Base-by-base conservation (phyloP, 2,113 vertebrate genomes). In the Lepus europaeus region DNA sequence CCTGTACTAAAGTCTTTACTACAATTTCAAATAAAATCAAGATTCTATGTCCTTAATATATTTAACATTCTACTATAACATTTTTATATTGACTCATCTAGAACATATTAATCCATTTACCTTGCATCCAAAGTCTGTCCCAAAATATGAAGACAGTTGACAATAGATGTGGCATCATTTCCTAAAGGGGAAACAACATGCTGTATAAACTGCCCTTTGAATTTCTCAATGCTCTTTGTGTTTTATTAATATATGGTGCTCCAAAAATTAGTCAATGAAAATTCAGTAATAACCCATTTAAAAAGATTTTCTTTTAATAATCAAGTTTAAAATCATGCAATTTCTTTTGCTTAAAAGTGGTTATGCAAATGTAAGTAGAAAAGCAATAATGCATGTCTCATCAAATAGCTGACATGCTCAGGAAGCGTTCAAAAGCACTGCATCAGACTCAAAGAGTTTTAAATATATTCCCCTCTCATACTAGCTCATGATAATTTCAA, bases 61-160 rank as follows among this genome's bases (percentile, higher is more conserved):
- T 74, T 39, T 56, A 36, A 59, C 10, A 23, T 84, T 95, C 70
- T 87, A 81, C 13, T 31, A 25, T 5, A 1, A 64, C 45, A 70
- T 14, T 6, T 33, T 5, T 31, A 68, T 1, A 49, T 31, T 45
- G 19, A 87, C 2, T 31, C 22, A 53, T 87, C 92, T 89, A 87
- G 3, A 92, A 61, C 69, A 97, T 81, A 97, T 89, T 61, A 6
- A 68, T 73, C 78, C 53, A 81, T 95, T 97, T 98, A 99, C 99
- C 99, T 99, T 1, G 99, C 99, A 97, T 99, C 99, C 96, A 99
- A 98, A 22, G 99, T 99, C 97, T 99, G 99, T 93, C 99, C 99
- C 97, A 99, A 97, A 92, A 99, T 99, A 96, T 99, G 99, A 96
- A 99, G 99, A 96, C 99, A 99, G 98, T 99, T 99, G 97, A 99